Evolutionary conservation across 2,113 vertebrate genomes (phyloP).

Genomic region (Forbesichthys agassizii): DNA sequence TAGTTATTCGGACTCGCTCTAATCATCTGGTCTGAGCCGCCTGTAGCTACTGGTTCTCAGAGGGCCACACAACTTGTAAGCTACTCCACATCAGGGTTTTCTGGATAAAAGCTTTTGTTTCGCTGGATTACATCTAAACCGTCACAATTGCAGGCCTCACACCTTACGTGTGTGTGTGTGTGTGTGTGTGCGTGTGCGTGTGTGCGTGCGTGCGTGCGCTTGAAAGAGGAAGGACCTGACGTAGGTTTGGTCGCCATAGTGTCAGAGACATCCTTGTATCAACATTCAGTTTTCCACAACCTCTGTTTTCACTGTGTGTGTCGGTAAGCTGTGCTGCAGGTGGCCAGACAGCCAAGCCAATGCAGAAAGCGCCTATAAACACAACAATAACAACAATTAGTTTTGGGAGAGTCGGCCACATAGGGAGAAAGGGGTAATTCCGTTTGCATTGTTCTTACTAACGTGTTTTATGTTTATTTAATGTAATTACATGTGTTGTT

Average conservation of each 20-base stretch:
- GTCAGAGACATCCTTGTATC: slow-evolving; percentile 45
- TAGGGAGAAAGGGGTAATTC: slow-evolving; percentile 16
- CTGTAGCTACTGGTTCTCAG: neutral
- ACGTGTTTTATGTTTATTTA: too few species aligned
- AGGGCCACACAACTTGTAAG: neutral
- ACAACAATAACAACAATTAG: slow-evolving; percentile 20
- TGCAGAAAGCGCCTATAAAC: slow-evolving; percentile 22
- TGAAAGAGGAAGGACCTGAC: neutral
- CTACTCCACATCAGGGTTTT: neutral
- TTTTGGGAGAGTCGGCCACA: slow-evolving; percentile 11
- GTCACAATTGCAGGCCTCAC: slow-evolving; percentile 13
- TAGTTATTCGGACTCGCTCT: neutral
- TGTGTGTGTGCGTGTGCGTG: slow-evolving; percentile 5
- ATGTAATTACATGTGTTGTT: too few species aligned
- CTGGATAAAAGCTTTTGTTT: slow-evolving; percentile 31
- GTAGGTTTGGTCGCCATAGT: slow-evolving; percentile 9
- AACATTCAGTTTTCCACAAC: slow-evolving; percentile 53
- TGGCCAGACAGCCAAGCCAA: neutral
- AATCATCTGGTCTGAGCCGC: neutral
- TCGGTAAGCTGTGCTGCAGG: slow-evolving; percentile 18
- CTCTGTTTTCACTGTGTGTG: slow-evolving; percentile 38
- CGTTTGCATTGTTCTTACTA: neutral
- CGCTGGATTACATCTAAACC: slow-evolving; percentile 20
- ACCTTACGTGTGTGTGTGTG: neutral
- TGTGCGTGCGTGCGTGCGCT: neutral